phyloP scores from a whole-genome alignment of 2,113 vertebrate genomes.

The Petroica traversi region DNA sequence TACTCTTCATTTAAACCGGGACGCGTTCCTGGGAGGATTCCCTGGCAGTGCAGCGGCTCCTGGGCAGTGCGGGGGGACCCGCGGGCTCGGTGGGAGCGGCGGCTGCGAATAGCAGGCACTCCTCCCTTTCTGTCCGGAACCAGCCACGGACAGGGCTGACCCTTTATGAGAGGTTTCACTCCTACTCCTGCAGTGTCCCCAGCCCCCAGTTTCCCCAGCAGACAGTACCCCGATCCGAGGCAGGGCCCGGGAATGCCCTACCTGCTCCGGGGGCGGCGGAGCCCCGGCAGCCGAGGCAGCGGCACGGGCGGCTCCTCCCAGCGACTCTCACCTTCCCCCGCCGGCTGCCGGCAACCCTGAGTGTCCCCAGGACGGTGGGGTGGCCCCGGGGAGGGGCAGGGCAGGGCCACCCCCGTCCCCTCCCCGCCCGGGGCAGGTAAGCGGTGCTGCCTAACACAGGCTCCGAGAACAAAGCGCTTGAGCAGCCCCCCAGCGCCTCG shows the following conservation, averaged over 20 bases:
- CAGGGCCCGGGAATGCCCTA: background rate
- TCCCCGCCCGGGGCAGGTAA: background rate
- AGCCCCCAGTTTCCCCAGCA: background rate
- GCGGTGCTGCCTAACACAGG: background rate
- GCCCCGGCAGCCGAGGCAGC: background rate
- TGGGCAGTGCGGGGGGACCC: no score
- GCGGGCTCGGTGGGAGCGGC: fast-evolving
- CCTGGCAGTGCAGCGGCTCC: background rate
- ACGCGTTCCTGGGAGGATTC: fast-evolving
- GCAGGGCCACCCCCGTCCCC: fast-evolving
- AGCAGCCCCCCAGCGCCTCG: no score
- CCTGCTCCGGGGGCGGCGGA: background rate
- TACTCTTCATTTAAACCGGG: background rate
- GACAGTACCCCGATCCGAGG: background rate
- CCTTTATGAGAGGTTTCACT: background rate
- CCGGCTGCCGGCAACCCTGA: fast-evolving
- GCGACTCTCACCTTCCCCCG: background rate
- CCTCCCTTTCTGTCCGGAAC: no score
- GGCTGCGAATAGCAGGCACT: no score
- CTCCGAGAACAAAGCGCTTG: background rate
- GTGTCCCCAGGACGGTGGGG: fast-evolving
- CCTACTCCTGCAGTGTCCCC: background rate
- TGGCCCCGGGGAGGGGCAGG: background rate
- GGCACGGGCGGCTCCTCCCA: background rate
- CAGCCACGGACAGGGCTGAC: background rate